Evolutionary conservation across 2,797 vertebrate species (phyloP).

Genomic region (Hippopotamyrus pictus): DNA sequence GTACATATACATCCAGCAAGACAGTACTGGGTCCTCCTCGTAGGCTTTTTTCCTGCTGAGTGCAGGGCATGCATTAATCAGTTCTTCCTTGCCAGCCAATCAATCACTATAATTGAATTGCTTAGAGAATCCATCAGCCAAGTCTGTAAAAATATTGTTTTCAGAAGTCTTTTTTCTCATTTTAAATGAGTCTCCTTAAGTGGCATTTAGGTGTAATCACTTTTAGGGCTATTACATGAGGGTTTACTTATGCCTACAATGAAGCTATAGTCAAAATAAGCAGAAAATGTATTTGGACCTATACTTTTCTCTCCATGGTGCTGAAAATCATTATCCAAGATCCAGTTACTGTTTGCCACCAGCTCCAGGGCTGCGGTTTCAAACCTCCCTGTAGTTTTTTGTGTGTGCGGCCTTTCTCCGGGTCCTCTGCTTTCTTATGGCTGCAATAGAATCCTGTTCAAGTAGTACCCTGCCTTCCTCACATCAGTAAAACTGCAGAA

Average conservation of each 20-base stretch:
- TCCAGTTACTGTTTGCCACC: background rate
- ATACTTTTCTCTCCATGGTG: slow-evolving; percentile 22
- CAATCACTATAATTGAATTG: background rate
- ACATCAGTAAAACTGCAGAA: background rate
- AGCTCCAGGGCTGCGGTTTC: background rate
- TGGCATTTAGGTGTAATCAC: background rate
- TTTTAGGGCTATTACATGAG: background rate
- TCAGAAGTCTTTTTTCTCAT: background rate
- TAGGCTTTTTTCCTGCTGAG: slow-evolving; percentile 54
- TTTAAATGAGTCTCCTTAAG: background rate
- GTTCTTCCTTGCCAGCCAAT: slow-evolving; percentile 19
- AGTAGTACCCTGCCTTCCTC: background rate
- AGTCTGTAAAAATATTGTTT: background rate
- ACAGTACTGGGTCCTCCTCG: background rate
- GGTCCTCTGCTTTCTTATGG: background rate
- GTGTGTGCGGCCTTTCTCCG: background rate
- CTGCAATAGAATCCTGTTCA: background rate
- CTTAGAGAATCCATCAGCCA: background rate
- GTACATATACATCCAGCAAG: background rate
- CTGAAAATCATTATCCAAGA: slow-evolving; percentile 14
- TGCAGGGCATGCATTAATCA: slow-evolving; percentile 46
- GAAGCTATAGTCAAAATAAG: background rate
- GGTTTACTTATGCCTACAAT: background rate
- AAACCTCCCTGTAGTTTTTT: background rate
- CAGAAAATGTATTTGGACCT: background rate